Conservation (phyloP, 2,888 invertebrate species). For the Eumerus sabulonum region DNA sequence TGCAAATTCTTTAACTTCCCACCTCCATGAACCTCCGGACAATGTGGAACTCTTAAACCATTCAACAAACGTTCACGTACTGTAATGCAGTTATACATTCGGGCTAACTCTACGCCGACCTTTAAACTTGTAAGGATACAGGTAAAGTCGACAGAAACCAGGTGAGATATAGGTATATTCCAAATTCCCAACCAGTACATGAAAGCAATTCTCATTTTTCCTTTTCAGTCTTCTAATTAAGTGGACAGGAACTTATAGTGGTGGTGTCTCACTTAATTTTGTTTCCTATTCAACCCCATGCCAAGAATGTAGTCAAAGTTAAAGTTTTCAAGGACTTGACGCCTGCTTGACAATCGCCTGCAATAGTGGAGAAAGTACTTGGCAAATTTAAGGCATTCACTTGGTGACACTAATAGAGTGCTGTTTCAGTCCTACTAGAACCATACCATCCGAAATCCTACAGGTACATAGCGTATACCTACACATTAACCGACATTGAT, state of each 20-base stretch:
- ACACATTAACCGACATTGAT: background rate
- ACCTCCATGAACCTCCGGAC: too few relatives aligned
- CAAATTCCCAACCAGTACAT: constrained; percentile 7
- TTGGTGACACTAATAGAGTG: constrained; percentile 14
- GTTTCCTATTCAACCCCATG: background rate
- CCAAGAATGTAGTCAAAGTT: constrained; percentile 7
- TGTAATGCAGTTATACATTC: too few relatives aligned
- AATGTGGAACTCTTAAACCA: too few relatives aligned
- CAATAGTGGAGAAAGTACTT: constrained; percentile 19
- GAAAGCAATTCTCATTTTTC: too few relatives aligned
- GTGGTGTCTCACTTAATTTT: constrained; percentile 37
- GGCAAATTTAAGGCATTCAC: constrained; percentile 27
- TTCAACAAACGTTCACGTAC: too few relatives aligned
- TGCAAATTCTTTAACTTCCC: too few relatives aligned
- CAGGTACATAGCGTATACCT: constrained; percentile 3
- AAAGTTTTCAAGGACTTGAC: constrained; percentile 51
- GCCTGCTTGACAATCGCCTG: constrained; percentile 47
- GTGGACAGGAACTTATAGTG: constrained; percentile 48
- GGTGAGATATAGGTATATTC: too few relatives aligned
- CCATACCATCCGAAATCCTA: background rate
- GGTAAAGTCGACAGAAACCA: too few relatives aligned
- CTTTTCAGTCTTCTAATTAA: constrained; percentile 45
- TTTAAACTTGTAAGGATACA: too few relatives aligned
- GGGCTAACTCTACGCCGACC: too few relatives aligned
- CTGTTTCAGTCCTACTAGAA: background rate